These are phyloP conservation scores for Troilus luridus DNA, from an alignment of 2,888 invertebrate species.

Conservation along the genomic window DNA sequence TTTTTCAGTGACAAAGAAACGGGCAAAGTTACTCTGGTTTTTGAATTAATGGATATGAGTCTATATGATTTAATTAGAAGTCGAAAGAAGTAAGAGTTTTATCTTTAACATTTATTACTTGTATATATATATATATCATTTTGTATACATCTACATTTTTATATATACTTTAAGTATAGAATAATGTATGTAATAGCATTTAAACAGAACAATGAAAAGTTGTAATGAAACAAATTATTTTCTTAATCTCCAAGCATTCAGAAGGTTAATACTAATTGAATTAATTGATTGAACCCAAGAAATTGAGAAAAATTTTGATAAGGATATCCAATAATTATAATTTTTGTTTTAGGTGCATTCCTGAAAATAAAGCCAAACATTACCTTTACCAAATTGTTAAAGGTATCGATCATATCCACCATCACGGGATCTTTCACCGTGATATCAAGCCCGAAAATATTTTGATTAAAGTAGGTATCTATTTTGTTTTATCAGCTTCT, in stretches of 20 bases:
- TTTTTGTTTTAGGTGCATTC: conserved; percentile 68
- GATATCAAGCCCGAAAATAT: conserved; percentile 83
- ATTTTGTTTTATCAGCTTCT: background rate
- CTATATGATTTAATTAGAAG: conserved; percentile 76
- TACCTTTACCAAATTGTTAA: conserved; percentile 76
- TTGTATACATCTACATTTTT: background rate
- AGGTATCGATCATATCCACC: conserved; percentile 76
- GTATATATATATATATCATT: background rate
- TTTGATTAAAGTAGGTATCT: conserved; percentile 72
- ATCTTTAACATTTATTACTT: conserved; percentile 38
- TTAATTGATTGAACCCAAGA: background rate
- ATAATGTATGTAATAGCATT: too few relatives aligned
- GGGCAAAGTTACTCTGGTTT: conserved; percentile 75
- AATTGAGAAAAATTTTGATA: background rate
- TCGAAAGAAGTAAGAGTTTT: conserved; percentile 69
- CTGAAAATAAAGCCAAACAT: conserved; percentile 73
- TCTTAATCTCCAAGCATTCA: conserved; percentile 18
- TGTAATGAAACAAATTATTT: background rate
- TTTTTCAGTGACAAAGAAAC: conserved; percentile 73
- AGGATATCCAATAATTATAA: background rate
- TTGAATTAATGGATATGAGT: conserved; percentile 81
- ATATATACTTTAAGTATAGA: too few relatives aligned
- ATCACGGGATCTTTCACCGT: conserved; percentile 76
- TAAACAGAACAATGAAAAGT: too few relatives aligned
- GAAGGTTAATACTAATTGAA: background rate